Evolutionary conservation across 2,113 vertebrate species (phyloP).

Genomic region (Penelope pileata): DNA sequence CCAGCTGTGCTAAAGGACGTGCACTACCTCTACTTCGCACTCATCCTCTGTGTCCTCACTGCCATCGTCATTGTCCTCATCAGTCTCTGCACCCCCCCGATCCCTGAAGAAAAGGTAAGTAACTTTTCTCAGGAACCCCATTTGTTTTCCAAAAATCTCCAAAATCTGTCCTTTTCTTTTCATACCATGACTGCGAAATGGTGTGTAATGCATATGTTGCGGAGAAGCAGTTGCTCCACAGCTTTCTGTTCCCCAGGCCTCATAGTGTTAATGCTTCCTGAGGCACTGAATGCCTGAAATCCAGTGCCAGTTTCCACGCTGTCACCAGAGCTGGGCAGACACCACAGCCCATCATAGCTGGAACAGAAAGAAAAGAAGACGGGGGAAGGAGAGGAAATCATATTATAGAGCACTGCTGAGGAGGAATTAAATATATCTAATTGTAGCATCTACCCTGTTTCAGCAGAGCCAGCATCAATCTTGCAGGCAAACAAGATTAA

Average conservation of each 20-base stretch:
- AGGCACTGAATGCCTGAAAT: slow-evolving; percentile 24
- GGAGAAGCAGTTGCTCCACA: background rate
- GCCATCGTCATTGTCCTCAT: slow-evolving; percentile 73
- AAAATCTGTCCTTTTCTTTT: background rate
- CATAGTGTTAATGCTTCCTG: slow-evolving; percentile 44
- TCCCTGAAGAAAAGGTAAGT: slow-evolving; percentile 86
- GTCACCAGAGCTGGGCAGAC: slow-evolving; percentile 31
- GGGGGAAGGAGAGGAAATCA: slow-evolving; percentile 35
- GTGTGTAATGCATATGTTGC: background rate
- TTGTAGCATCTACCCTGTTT: slow-evolving; percentile 60
- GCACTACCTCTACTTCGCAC: slow-evolving; percentile 95
- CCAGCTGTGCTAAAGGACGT: slow-evolving; percentile 85
- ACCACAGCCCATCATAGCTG: slow-evolving; percentile 13
- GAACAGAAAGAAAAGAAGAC: slow-evolving; percentile 6
- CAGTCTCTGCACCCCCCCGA: slow-evolving; percentile 85
- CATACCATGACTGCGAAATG: background rate
- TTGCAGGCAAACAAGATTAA: slow-evolving; percentile 71
- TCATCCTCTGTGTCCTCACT: slow-evolving; percentile 85
- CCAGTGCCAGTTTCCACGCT: slow-evolving; percentile 57
- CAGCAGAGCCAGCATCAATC: slow-evolving; percentile 69
- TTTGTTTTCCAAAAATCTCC: background rate
- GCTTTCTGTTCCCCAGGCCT: background rate
- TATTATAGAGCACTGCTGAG: slow-evolving; percentile 64
- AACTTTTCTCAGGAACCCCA: fast-evolving
- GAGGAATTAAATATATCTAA: slow-evolving; percentile 69